These are phyloP conservation scores for Solea solea DNA, from an alignment of 2,113 vertebrate species.

Conservation along the genomic window DNA sequence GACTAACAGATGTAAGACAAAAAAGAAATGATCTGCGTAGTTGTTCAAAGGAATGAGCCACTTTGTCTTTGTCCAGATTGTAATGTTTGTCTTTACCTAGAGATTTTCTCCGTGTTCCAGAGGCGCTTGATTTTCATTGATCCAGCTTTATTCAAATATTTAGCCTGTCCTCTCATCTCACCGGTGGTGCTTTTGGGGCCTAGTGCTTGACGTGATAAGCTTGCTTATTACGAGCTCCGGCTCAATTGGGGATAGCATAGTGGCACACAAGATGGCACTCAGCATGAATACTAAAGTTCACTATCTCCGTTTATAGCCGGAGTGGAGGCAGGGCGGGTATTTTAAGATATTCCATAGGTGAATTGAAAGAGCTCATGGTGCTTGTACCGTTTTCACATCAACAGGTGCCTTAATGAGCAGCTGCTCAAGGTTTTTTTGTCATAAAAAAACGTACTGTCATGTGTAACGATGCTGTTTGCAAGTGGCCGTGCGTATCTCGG, in stretches of 20 bases:
- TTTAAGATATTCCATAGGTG: conserved; percentile 30
- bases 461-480: neutral
- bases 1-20: conserved; percentile 61
- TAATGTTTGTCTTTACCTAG: conserved; percentile 44
- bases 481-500: neutral
- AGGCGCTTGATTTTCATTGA: conserved; percentile 53
- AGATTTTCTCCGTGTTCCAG: conserved; percentile 38
- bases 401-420: conserved; percentile 37
- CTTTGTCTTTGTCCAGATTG: conserved; percentile 59
- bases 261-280: conserved; percentile 4
- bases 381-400: conserved; percentile 51
- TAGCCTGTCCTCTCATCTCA: conserved; percentile 34
- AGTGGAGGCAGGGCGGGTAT: conserved; percentile 16
- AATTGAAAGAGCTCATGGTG: conserved; percentile 14
- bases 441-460: neutral
- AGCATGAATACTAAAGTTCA: conserved; percentile 28
- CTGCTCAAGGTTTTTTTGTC: conserved; percentile 49
- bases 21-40: conserved; percentile 41
- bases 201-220: conserved; percentile 41
- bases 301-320: conserved; percentile 4
- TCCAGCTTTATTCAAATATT: conserved; percentile 65
- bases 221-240: conserved; percentile 42
- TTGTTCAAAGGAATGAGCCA: conserved; percentile 37
- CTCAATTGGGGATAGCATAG: conserved; percentile 29
- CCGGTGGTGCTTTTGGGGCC: conserved; percentile 30